Evolutionary conservation across 2,888 invertebrate species (phyloP), one percentile per base, ranked within the genome.

Genomic region (Leptinotarsa haldemani): DNA sequence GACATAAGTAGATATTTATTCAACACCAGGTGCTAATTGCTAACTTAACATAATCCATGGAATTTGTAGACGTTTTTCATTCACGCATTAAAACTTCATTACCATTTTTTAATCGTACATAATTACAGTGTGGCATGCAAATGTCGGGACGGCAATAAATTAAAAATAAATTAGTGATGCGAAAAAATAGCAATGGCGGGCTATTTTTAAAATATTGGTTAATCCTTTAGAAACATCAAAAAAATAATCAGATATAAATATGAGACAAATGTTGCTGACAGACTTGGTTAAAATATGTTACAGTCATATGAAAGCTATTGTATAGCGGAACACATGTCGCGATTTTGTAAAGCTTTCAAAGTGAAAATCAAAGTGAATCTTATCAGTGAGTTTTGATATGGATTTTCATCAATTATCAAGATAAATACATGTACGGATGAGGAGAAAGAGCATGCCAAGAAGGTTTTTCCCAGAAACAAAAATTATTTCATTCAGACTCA

Each of bases 81-180:
- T 56, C 22, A 56, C 56, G 20, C 20, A 56, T 18, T 56, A 56
- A 18, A 18, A 56, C 56, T n/a, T 18, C 56, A 56, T n/a, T 56
- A 18, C 18, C n/a, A 13, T 18, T 56, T 56, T 56, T 70, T 70
- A 66, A 71, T 58, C 65, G 40, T 58, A 52, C 66, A 65, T 77
- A 74, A 77, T 77, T 71, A 73, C 73, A 58, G 22, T 47, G 58
- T 74, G 63, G 74, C 77, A 77, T 77, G 77, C 77, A 72, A 75
- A 74, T 77, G 22, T 22, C 66, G 63, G 40, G 40, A 16, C 20
- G 69, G 66, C 63, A 70, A 75, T 73, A 64, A 75, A 77, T 74
- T 75, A 71, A 73, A 75, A 70, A 18, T 63, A 71, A 77, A 74
- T 74, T 71, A 56, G 12, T 56, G 20, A 56, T 56, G 56, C 12